These are phyloP conservation scores for Macropis europaea DNA, from an alignment of 2,888 invertebrate genomes.

Conservation along the genomic window DNA sequence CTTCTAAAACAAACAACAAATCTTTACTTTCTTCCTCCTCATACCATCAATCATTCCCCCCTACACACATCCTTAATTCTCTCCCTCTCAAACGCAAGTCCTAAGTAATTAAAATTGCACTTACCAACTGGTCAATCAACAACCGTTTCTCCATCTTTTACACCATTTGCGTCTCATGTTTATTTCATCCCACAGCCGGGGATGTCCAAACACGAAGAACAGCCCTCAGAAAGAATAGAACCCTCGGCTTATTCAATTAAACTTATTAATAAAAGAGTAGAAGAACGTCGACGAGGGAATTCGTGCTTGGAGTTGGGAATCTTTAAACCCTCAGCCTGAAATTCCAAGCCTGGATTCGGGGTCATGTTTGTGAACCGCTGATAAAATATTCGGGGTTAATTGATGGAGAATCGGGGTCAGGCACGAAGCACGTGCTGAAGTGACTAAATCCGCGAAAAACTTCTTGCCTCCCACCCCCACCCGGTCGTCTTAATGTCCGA, in stretches of 20 bases:
- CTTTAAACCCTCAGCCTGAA: slow-evolving; percentile 2
- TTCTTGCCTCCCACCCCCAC: background rate
- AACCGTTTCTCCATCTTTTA: too few species aligned
- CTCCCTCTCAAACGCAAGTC: too few species aligned
- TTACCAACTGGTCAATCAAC: too few species aligned
- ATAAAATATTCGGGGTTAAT: slow-evolving; percentile 60
- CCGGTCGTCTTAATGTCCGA: background rate
- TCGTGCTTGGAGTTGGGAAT: background rate
- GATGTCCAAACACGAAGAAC: too few species aligned
- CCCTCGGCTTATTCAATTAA: background rate
- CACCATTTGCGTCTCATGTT: too few species aligned
- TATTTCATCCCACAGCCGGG: too few species aligned
- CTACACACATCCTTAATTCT: too few species aligned
- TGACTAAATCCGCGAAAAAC: slow-evolving; percentile 28
- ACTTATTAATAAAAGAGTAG: background rate
- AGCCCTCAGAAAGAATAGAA: background rate
- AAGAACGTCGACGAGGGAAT: background rate
- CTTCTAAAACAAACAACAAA: too few species aligned
- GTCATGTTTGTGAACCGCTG: slow-evolving; percentile 21
- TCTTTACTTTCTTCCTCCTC: too few species aligned
- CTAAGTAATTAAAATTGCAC: too few species aligned
- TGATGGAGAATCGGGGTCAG: slow-evolving; percentile 57
- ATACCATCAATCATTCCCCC: too few species aligned
- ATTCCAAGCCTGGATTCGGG: slow-evolving; percentile 9
- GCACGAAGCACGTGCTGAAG: slow-evolving; percentile 40